Evolutionary conservation across 2,113 vertebrate species (phyloP).

Genomic region (Pardalotus punctatus): DNA sequence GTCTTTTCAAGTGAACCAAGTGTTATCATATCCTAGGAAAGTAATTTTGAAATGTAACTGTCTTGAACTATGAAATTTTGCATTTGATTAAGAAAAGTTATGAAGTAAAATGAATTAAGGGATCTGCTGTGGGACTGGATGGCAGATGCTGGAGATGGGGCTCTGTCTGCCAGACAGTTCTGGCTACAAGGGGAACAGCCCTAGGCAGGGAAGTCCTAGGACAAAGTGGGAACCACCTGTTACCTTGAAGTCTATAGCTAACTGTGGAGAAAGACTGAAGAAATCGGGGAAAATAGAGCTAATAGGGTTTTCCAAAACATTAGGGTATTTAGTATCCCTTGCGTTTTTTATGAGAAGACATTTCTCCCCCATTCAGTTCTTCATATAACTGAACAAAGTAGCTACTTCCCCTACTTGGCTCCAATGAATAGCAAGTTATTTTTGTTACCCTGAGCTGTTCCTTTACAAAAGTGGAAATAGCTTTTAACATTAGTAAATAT

Average conservation of each 20-base stretch:
- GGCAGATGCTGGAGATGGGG: not conserved
- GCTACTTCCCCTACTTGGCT: not conserved
- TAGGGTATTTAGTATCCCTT: not conserved
- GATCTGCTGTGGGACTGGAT: not conserved
- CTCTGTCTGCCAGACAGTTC: not conserved
- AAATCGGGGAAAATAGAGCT: not conserved
- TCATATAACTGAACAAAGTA: not conserved
- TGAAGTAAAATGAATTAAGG: not conserved
- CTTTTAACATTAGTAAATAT: not conserved
- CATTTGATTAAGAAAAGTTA: not conserved
- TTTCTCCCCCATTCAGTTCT: not conserved
- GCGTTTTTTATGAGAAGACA: not conserved
- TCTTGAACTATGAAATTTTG: not conserved
- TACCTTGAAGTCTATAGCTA: not conserved
- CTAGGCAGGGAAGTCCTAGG: not conserved
- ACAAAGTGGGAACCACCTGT: not conserved
- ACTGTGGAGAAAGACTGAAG: not conserved
- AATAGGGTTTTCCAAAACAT: not conserved
- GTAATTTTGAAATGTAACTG: not conserved
- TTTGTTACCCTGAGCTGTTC: not conserved
- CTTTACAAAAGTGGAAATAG: conserved; percentile 22
- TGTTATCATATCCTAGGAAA: not conserved
- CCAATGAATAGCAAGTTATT: conserved; percentile 18
- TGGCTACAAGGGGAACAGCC: not conserved
- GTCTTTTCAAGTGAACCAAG: not conserved